Evolutionary conservation across 2,113 vertebrate genomes (phyloP).

Genomic region (Piprites chloris): DNA sequence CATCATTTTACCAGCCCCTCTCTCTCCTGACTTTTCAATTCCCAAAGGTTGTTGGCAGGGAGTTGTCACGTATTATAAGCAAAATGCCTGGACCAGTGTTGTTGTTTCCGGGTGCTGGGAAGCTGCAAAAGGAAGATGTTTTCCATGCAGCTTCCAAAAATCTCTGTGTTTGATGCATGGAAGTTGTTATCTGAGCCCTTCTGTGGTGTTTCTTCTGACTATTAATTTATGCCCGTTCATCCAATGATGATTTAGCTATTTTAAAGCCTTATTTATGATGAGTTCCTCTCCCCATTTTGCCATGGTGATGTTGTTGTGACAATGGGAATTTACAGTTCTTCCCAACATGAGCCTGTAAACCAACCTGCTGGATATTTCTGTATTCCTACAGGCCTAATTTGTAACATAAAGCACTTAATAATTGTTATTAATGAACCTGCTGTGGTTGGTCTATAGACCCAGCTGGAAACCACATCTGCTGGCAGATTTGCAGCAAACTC

Average conservation of each 20-base stretch:
- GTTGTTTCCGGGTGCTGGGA: neutral
- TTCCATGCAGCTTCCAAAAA: neutral
- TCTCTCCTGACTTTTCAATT: neutral
- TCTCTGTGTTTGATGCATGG: neutral
- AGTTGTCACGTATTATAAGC: neutral
- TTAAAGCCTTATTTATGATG: slow-evolving; percentile 68
- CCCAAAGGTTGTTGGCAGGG: neutral
- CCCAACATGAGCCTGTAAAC: slow-evolving; percentile 63
- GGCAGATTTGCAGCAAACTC: slow-evolving; percentile 1
- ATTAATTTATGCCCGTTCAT: slow-evolving; percentile 58
- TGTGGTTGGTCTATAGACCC: slow-evolving; percentile 70
- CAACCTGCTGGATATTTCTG: slow-evolving; percentile 64
- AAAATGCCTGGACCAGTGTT: neutral
- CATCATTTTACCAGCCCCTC: neutral
- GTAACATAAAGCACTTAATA: slow-evolving; percentile 79
- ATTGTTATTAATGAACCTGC: slow-evolving; percentile 81
- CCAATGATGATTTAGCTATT: slow-evolving; percentile 68
- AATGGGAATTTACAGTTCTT: slow-evolving; percentile 71
- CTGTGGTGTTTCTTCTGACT: neutral
- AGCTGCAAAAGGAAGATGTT: neutral
- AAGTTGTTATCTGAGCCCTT: slow-evolving; percentile 6
- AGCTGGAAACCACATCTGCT: slow-evolving; percentile 80
- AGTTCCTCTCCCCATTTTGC: slow-evolving; percentile 44
- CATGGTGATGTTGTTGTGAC: slow-evolving; percentile 59
- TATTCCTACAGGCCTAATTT: slow-evolving; percentile 75